These are phyloP conservation scores for Distichodus sexfasciatus DNA, from an alignment of 2,797 vertebrate species.

Conservation along the genomic window DNA sequence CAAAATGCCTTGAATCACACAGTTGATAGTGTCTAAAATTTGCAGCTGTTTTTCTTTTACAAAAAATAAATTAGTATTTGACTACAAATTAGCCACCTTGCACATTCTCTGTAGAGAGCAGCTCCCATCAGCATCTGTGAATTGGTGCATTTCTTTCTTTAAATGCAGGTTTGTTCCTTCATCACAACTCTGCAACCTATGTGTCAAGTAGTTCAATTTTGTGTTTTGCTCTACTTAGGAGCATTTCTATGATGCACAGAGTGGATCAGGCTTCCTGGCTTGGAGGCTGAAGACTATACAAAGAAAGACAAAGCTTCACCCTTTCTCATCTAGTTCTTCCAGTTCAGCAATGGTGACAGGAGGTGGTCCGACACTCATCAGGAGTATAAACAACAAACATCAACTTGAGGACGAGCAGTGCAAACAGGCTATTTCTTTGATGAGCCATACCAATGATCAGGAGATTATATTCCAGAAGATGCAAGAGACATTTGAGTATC, in stretches of 20 bases:
- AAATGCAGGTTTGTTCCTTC: neutral
- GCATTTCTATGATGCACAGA: slow-evolving; percentile 9
- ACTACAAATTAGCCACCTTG: too few relatives aligned
- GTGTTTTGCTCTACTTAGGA: neutral
- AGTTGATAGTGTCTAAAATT: too few relatives aligned
- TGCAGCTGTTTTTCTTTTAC: too few relatives aligned
- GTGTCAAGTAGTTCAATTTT: neutral
- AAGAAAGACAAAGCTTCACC: slow-evolving; percentile 6
- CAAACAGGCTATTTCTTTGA: neutral
- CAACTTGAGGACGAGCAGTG: neutral
- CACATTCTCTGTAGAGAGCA: too few relatives aligned
- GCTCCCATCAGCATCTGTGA: too few relatives aligned
- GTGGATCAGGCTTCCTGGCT: neutral
- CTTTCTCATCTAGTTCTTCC: neutral
- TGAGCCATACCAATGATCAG: slow-evolving; percentile 12
- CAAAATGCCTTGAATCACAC: too few relatives aligned
- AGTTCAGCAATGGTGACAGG: neutral
- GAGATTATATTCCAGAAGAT: slow-evolving; percentile 19
- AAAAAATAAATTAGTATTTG: too few relatives aligned
- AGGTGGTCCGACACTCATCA: neutral
- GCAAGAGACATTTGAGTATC: neutral
- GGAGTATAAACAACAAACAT: neutral
- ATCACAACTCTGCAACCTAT: neutral
- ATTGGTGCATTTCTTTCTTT: too few relatives aligned
- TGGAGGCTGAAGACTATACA: slow-evolving; percentile 13